A percentile compares a stretch with the other conserved stretches of the same genome.
Evolutionary conservation across 2,888 invertebrate species (phyloP).

Genomic region (Pachycephus smyrnensis): DNA sequence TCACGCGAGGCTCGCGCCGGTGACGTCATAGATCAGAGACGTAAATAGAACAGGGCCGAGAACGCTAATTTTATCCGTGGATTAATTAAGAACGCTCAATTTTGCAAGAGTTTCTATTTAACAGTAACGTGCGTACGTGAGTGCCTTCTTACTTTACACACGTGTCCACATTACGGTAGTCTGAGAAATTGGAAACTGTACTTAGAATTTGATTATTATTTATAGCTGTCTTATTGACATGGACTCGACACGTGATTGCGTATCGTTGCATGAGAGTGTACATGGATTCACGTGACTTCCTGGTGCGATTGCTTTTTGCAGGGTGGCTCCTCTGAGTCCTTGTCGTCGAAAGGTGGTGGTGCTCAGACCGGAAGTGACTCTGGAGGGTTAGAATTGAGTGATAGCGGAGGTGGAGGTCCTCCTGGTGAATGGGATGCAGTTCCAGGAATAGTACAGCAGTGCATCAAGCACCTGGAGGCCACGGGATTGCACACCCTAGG

Average conservation of each 20-base stretch:
- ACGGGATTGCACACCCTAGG: slow-evolving; percentile 88
- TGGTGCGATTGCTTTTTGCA: slow-evolving; percentile 64
- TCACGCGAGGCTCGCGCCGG: slow-evolving; percentile 46
- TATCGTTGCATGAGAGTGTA: neutral
- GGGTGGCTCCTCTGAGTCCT: slow-evolving; percentile 84
- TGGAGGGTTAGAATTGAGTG: slow-evolving; percentile 65
- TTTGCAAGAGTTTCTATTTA: slow-evolving; percentile 55
- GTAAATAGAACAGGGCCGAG: slow-evolving; percentile 57
- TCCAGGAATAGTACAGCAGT: slow-evolving; percentile 82
- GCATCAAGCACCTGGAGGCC: slow-evolving; percentile 84
- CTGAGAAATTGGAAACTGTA: neutral
- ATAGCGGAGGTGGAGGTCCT: slow-evolving; percentile 70
- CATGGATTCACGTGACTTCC: neutral
- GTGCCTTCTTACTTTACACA: neutral
- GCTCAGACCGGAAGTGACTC: slow-evolving; percentile 60
- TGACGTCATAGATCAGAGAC: slow-evolving; percentile 55
- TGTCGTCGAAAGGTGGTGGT: slow-evolving; percentile 68
- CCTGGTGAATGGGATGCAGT: slow-evolving; percentile 70
- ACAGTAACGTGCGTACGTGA: slow-evolving; percentile 24
- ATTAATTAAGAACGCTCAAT: slow-evolving; percentile 61
- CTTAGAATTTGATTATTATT: neutral
- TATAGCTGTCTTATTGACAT: neutral
- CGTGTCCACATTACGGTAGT: neutral
- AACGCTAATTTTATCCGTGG: slow-evolving; percentile 57
- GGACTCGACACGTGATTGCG: neutral